Evolutionary conservation across 1,140 invertebrate genomes (phyloP).

Genomic region (Copidosoma floridanum): DNA sequence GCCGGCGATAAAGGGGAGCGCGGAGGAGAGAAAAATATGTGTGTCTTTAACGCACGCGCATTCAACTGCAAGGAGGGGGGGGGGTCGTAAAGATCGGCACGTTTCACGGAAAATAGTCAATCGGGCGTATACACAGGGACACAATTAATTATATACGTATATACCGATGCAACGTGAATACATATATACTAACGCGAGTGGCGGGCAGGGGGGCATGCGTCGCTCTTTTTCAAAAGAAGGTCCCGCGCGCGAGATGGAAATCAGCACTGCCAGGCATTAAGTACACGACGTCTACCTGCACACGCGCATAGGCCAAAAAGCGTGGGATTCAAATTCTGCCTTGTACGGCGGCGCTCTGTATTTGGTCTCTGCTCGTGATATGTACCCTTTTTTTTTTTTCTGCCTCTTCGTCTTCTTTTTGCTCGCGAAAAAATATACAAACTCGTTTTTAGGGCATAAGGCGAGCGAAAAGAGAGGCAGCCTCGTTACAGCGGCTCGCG

Average conservation of each 20-base stretch:
- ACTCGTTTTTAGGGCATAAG: conserved; percentile 21
- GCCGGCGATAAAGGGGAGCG: not conserved
- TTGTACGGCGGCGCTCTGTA: conserved; percentile 13
- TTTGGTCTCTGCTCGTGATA: conserved; percentile 3
- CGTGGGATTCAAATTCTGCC: conserved; percentile 18
- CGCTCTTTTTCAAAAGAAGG: not conserved
- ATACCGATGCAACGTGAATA: no score
- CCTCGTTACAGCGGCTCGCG: no score
- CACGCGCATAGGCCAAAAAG: no score
- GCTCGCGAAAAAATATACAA: no score
- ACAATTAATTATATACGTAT: no score
- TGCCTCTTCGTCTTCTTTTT: no score
- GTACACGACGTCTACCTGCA: no score
- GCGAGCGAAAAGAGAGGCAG: no score
- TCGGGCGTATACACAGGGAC: no score
- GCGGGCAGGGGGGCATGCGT: no score
- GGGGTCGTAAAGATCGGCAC: conserved; percentile 5
- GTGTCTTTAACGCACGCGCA: not conserved
- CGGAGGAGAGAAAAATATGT: not conserved
- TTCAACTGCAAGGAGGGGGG: not conserved
- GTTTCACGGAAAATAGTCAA: conserved; percentile 19
- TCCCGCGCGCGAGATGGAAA: not conserved
- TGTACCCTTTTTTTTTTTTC: not conserved
- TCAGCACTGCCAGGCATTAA: not conserved
- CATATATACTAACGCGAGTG: no score